Evolutionary conservation across 1,140 invertebrate genomes (phyloP), one percentile per base, ranked within the genome.

Genomic region (Solen grandis): DNA sequence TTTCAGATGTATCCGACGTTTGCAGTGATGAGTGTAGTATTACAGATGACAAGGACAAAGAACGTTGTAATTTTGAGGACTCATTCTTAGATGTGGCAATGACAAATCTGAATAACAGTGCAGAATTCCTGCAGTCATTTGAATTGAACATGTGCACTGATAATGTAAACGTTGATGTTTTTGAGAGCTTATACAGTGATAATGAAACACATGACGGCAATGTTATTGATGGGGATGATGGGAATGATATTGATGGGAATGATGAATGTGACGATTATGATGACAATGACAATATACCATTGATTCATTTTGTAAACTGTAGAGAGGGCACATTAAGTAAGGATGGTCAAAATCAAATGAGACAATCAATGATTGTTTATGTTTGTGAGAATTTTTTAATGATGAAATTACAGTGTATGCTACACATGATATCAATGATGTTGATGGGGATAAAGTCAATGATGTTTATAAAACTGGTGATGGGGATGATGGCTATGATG

Each of bases 191-290:
- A 14, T 14, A 8, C 62, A 65, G 41, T 22, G 35, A 36, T 25
- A 14, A 38, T 65, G 62, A 36, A 65, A 38, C 5, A 5, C 41
- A 65, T 41, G 62, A 65, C 22, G 62, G 41, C 62, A 31, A 4
- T 75, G 33, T 5, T 75, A 25, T 16, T 59, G 73, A n/a, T 14
- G 36, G 46, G 3, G 33, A 14, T 65, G 59, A 63, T 77, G 63
- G 25, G 66, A 29, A 25, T 68, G 36, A 50, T 55, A 16, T 8
- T 77, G 41, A 65, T 46, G 16, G 2, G 16, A 35, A 35, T 27
- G 38, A 27, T 54, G 25, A 35, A 0, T 19, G 31, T 33, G 74
- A 57, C 50, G 41, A 4, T 38, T 13, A 4, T 57, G 60, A 14
- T 35, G 22, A 19, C n/a, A n/a, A n/a, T n/a, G n/a, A n/a, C n/a